Evolutionary conservation across 1,140 invertebrate genomes (phyloP).

Genomic region (Pteromalus puparum): DNA sequence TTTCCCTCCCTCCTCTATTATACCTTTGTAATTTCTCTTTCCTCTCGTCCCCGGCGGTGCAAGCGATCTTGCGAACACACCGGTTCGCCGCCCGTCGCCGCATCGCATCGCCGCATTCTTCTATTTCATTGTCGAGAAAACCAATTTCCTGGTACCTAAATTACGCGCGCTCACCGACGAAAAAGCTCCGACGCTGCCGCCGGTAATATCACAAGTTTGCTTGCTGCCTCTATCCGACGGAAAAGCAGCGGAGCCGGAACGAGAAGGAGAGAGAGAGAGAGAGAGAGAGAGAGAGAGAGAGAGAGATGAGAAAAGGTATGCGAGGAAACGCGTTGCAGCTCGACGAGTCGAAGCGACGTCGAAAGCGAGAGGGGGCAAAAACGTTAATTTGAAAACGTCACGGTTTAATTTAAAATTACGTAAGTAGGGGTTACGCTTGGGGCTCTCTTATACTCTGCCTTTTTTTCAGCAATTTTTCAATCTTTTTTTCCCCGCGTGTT

Average conservation of each 20-base stretch:
- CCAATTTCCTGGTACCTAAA: constrained; percentile 76
- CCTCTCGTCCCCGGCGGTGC: constrained; percentile 47
- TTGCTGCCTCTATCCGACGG: constrained; percentile 51
- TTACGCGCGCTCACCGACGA: constrained; percentile 65
- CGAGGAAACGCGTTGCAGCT: constrained; percentile 45
- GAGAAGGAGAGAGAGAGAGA: constrained; percentile 23
- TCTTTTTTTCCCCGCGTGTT: not conserved
- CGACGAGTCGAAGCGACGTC: constrained; percentile 39
- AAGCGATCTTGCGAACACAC: constrained; percentile 48
- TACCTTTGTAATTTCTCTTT: constrained; percentile 56
- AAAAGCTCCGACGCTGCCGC: constrained; percentile 53
- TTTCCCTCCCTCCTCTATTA: constrained; percentile 3
- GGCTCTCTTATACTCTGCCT: not conserved
- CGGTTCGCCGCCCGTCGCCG: constrained; percentile 21
- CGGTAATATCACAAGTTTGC: constrained; percentile 44
- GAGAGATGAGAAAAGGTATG: constrained; percentile 56
- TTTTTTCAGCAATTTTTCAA: not conserved
- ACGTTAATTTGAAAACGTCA: constrained; percentile 76
- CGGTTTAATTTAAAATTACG: constrained; percentile 75
- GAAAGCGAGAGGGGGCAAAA: constrained; percentile 65
- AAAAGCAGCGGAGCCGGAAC: constrained; percentile 62
- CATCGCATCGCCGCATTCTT: constrained; percentile 72
- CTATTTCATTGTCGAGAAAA: constrained; percentile 77
- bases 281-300: not conserved
- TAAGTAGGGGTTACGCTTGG: constrained; percentile 52